Conservation (phyloP, 2,797 vertebrate species). For the Hydrocynus forskahlii region DNA sequence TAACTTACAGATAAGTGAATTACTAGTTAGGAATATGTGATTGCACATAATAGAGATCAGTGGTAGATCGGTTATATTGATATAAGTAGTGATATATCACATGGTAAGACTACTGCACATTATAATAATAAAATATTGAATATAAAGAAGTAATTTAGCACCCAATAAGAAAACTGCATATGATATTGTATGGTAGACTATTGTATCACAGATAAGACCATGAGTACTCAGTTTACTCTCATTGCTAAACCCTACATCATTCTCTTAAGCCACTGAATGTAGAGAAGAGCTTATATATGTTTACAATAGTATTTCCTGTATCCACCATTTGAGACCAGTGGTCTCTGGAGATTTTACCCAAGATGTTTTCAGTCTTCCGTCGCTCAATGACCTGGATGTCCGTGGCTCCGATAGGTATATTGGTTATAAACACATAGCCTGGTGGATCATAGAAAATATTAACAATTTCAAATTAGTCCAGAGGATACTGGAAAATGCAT, state of each 20-base stretch:
- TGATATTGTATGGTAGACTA: too few relatives aligned
- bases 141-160: too few relatives aligned
- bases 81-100: too few relatives aligned
- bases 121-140: too few relatives aligned
- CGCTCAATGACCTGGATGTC: conserved; percentile 92
- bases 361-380: conserved; percentile 89
- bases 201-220: too few relatives aligned
- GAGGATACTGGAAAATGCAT: background rate
- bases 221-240: background rate
- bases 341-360: conserved; percentile 71
- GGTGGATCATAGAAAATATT: conserved; percentile 53
- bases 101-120: too few relatives aligned
- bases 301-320: too few relatives aligned
- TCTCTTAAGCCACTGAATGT: background rate
- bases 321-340: background rate
- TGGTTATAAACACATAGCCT: conserved; percentile 89
- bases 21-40: too few relatives aligned
- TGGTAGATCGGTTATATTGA: too few relatives aligned
- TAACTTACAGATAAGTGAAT: too few relatives aligned
- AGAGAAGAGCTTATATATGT: background rate
- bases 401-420: conserved; percentile 84
- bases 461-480: conserved; percentile 21
- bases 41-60: too few relatives aligned
- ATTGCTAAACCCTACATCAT: background rate
- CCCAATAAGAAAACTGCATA: too few relatives aligned